Evolutionary conservation across 2,113 vertebrate genomes (phyloP), one percentile per base, ranked within the genome.

Genomic region (Lagenorhynchus albirostris): DNA sequence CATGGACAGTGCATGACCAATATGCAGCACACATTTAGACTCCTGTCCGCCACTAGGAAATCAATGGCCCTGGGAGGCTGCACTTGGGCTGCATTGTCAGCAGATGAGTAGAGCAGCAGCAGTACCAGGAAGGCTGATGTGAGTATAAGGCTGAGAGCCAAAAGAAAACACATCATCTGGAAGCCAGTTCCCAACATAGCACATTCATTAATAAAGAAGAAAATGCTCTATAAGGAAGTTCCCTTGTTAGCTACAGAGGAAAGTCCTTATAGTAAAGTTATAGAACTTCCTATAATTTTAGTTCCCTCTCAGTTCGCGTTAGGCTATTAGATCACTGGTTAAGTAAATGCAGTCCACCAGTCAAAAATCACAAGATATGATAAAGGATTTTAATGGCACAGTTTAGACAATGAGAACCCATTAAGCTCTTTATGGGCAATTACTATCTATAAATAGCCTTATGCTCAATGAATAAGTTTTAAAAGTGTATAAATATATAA

Each of bases 201-300:
- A 77, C 58, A 50, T 94, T 47, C 18, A 74, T 70, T 77, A 90
- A 33, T 33, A 77, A 81, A 92, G 29, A 85, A 81, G 20, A 91
- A 55, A 79, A 29, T 79, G 44, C 26, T 83, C 53, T 67, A 38
- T 31, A 63, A 89, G 31, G 12, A 83, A 77, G 6, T 68, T 53
- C 15, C 31, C 31, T 23, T 50, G 1, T 44, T 76, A 18, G 8
- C 44, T 23, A 36, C 12, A 33, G 18, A 4, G 13, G 8, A 38
- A 77, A 50, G n/a, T 50, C 21, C 77, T 76, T 58, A n/a, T 29
- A 94, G 89, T 62, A 25, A 70, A 70, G 6, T 71, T 36, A 23
- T 12, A 65, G n/a, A 14, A 79, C 8, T 89, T 82, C n/a, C 80
- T 92, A 25, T 50, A 74, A 63, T 29, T 95, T 89, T 47, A 95